Evolutionary conservation across 2,888 invertebrate species (phyloP).

Genomic region (Oscheius sp.): DNA sequence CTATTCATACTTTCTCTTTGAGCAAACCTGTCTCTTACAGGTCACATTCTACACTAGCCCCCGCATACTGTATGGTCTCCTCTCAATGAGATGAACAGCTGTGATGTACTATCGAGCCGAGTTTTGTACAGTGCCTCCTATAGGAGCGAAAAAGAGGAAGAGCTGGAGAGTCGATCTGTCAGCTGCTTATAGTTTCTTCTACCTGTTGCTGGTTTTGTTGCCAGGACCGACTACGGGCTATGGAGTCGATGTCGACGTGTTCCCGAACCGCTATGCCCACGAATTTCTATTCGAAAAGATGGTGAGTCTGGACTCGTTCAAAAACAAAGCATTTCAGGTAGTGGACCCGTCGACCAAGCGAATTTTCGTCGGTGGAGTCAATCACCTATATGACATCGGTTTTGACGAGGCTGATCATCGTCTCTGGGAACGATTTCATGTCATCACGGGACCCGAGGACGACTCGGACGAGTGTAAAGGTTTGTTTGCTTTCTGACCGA

Average conservation of each 20-base stretch:
- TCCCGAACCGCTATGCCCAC: conserved; percentile 54
- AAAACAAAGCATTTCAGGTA: conserved; percentile 45
- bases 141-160: background rate
- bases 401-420: conserved; percentile 46
- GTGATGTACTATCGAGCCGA: conserved; percentile 36
- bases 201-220: conserved; percentile 13
- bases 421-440: conserved; percentile 60
- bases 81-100: conserved; percentile 33
- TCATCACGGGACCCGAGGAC: conserved; percentile 64
- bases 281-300: conserved; percentile 58
- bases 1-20: no score
- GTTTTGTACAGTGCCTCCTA: conserved; percentile 22
- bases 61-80: background rate
- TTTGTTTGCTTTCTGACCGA: conserved; percentile 32
- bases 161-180: background rate
- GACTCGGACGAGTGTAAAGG: conserved; percentile 65
- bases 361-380: conserved; percentile 71
- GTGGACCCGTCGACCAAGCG: conserved; percentile 66
- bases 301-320: conserved; percentile 41
- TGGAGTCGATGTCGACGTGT: conserved; percentile 41
- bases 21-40: no score
- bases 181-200: conserved; percentile 23
- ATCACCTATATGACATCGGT: conserved; percentile 68
- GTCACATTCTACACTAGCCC: background rate
- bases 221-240: background rate